These are phyloP conservation scores for Trematocara stigmaticum DNA, from an alignment of 2,113 vertebrate genomes.

Conservation along the genomic window DNA sequence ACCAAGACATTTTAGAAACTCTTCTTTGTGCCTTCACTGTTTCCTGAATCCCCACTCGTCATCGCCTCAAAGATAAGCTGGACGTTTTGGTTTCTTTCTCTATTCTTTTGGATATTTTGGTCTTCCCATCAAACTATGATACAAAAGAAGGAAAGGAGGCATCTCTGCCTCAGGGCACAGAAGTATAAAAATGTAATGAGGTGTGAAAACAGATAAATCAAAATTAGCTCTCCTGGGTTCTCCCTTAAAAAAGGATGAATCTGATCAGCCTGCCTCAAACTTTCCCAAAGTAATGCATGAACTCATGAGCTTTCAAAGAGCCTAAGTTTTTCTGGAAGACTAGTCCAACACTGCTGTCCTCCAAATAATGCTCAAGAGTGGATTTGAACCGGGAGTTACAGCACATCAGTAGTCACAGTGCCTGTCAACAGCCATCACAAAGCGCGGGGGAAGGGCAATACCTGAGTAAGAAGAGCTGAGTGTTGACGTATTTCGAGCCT, in stretches of 20 bases:
- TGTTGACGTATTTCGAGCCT: background rate
- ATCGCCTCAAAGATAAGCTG: constrained; percentile 3
- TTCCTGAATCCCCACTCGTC: constrained; percentile 19
- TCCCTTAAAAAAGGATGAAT: background rate
- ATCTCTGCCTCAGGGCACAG: background rate
- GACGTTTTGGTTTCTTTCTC: background rate
- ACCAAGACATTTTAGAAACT: background rate
- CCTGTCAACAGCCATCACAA: background rate
- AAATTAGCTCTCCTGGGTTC: constrained; percentile 3
- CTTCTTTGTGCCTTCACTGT: background rate
- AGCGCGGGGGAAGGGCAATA: background rate
- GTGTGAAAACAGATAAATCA: background rate
- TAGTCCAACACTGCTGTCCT: background rate
- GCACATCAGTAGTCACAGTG: background rate
- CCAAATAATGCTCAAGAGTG: background rate
- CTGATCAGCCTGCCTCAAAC: background rate
- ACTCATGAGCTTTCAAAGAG: background rate
- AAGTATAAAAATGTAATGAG: constrained; percentile 15
- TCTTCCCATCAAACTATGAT: background rate
- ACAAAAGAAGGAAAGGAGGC: background rate
- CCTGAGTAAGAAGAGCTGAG: background rate
- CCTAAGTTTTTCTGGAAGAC: background rate
- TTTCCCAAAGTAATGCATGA: background rate
- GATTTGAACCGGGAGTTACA: background rate
- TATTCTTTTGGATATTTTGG: background rate